phyloP scores from a whole-genome alignment of 2,113 vertebrate species.

The Catharus minimus region DNA sequence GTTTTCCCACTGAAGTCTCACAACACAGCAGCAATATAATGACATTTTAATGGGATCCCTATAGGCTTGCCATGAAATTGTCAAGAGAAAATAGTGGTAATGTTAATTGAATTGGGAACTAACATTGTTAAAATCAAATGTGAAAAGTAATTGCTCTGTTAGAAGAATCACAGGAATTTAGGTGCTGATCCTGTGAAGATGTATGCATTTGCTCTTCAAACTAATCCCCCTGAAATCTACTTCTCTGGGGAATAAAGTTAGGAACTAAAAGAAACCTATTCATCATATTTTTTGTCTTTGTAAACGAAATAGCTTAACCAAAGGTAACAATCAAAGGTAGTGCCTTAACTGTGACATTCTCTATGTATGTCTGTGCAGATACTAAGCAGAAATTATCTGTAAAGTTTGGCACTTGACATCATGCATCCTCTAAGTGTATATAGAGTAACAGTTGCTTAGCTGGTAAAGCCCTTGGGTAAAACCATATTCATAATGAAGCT shows the following conservation, averaged over 20 bases:
- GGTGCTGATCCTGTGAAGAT: neutral
- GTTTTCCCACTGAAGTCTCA: constrained; percentile 60
- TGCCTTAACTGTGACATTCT: neutral
- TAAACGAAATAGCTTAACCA: neutral
- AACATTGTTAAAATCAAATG: constrained; percentile 42
- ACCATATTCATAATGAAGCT: neutral
- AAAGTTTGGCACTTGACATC: neutral
- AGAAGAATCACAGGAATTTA: neutral
- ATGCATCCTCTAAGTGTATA: neutral
- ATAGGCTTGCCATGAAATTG: constrained; percentile 60
- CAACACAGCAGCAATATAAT: constrained; percentile 54
- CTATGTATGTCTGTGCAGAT: neutral
- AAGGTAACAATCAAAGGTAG: neutral
- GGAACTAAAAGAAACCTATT: neutral
- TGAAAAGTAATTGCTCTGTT: constrained; percentile 30
- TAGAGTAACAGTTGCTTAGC: neutral
- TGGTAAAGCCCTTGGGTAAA: constrained; percentile 24
- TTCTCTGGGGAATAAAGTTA: neutral
- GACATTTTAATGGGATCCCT: constrained; percentile 69
- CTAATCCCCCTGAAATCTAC: neutral
- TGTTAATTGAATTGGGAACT: constrained; percentile 65
- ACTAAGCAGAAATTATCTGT: neutral
- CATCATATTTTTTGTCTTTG: neutral
- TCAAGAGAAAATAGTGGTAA: constrained; percentile 53
- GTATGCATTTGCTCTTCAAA: neutral